Evolutionary conservation across 2,113 vertebrate species (phyloP).

Genomic region (Symphodus melops): DNA sequence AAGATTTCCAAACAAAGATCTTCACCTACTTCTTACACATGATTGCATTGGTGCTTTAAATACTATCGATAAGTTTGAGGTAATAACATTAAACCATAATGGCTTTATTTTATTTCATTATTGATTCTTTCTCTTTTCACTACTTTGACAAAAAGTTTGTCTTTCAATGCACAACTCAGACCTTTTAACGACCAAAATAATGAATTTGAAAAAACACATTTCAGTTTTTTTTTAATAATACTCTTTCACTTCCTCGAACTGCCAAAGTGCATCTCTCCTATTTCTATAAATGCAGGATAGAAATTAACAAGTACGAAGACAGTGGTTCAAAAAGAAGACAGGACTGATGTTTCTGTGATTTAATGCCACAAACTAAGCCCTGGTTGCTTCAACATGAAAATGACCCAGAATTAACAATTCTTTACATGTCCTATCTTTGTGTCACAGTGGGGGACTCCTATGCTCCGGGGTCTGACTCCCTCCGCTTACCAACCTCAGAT

Average conservation of each 20-base stretch:
- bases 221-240: too few relatives aligned
- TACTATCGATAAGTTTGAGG: too few relatives aligned
- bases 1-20: not conserved
- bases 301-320: not conserved
- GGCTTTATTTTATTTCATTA: too few relatives aligned
- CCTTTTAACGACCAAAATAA: too few relatives aligned
- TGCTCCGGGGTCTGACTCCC: slow-evolving; percentile 50
- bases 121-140: too few relatives aligned
- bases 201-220: too few relatives aligned
- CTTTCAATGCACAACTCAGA: too few relatives aligned
- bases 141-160: too few relatives aligned
- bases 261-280: slow-evolving; percentile 1
- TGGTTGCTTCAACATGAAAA: slow-evolving; percentile 3
- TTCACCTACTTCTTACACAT: not conserved
- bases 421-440: slow-evolving; percentile 28
- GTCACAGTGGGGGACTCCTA: slow-evolving; percentile 38
- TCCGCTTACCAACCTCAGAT: slow-evolving; percentile 63
- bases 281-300: slow-evolving; percentile 8
- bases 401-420: slow-evolving; percentile 21
- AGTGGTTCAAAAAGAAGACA: not conserved
- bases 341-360: slow-evolving; percentile 11
- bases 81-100: too few relatives aligned
- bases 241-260: not conserved
- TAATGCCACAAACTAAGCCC: slow-evolving; percentile 26
- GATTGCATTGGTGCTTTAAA: too few relatives aligned